Evolutionary conservation across 2,113 vertebrate species (phyloP), one percentile per base, ranked within the genome.

Genomic region (Polypterus bichir): DNA sequence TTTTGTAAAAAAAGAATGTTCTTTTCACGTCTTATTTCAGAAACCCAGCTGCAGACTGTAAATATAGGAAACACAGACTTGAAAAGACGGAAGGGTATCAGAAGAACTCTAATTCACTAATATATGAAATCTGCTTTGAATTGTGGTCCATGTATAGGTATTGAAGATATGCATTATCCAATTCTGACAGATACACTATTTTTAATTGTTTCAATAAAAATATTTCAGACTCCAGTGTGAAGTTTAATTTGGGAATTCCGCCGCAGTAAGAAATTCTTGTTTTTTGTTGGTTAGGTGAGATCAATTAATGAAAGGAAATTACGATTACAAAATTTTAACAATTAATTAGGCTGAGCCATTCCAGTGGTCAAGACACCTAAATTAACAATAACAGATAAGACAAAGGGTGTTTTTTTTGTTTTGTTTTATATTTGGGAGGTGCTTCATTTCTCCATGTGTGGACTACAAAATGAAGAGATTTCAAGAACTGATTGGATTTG

Each of bases 131-230:
- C 75, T 73, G 72, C 71, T 78, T 61, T 71, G 65, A 66, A 74
- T 75, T 79, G 74, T 83, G 74, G 74, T 81, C 81, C 82, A 73
- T 70, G 66, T 70, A 70, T 67, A 71, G 59, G 73, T 73, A 70
- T 74, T 64, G 56, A 65, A 71, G 61, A 68, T 69, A 71, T 52
- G 4, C 58, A 59, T 60, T 64, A 62, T 62, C 67, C 66, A 63
- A 62, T 63, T 72, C 69, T 73, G 76, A 77, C 68, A 74, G 66
- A 76, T 70, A 72, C 69, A 77, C 72, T 81, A 80, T 84, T 88
- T 85, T 86, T 79, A 88, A 85, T 81, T 80, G 67, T 75, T 71
- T 68, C 74, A 89, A 86, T 84, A 89, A 89, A 85, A 71, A 72
- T 75, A 70, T 81, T 87, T 83, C 77, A 80, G 87, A 81, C 3